phyloP scores from a whole-genome alignment of 2,888 invertebrate species.

The Ectemnius cavifrons region DNA sequence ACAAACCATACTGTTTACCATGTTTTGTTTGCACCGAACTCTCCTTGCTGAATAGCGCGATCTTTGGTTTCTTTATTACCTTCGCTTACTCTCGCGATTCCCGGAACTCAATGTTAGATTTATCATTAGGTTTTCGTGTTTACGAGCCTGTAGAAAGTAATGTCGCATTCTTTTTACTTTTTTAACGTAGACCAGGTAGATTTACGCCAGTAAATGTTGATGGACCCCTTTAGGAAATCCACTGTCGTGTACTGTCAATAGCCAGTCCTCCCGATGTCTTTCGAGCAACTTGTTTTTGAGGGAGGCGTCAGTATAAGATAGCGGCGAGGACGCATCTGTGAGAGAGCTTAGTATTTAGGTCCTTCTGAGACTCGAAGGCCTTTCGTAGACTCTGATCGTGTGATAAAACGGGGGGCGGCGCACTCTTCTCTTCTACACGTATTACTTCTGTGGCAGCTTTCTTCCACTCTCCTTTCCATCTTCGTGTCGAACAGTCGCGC shows the following conservation, averaged over 20 bases:
- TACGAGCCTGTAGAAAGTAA: too few species aligned
- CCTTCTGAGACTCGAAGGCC: slow-evolving; percentile 44
- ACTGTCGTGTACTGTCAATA: too few species aligned
- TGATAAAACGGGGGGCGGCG: slow-evolving; percentile 73
- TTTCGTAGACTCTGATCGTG: slow-evolving; percentile 71
- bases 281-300: slow-evolving; percentile 4
- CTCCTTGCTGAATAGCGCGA: too few species aligned
- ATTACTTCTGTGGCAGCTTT: slow-evolving; percentile 8
- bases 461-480: background rate
- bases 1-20: background rate
- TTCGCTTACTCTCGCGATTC: too few species aligned
- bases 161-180: slow-evolving; percentile 2
- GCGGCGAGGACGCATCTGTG: slow-evolving; percentile 44
- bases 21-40: too few species aligned
- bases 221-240: too few species aligned
- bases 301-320: slow-evolving; percentile 14
- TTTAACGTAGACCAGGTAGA: background rate
- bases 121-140: too few species aligned
- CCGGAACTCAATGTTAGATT: too few species aligned
- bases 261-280: background rate
- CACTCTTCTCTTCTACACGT: slow-evolving; percentile 24
- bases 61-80: too few species aligned
- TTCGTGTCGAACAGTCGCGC: background rate
- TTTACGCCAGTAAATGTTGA: background rate
- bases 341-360: slow-evolving; percentile 51